These are phyloP conservation scores for Porites evermanni DNA, from an alignment of 92 coral and sea anemone genomes.

Conservation along the genomic window DNA sequence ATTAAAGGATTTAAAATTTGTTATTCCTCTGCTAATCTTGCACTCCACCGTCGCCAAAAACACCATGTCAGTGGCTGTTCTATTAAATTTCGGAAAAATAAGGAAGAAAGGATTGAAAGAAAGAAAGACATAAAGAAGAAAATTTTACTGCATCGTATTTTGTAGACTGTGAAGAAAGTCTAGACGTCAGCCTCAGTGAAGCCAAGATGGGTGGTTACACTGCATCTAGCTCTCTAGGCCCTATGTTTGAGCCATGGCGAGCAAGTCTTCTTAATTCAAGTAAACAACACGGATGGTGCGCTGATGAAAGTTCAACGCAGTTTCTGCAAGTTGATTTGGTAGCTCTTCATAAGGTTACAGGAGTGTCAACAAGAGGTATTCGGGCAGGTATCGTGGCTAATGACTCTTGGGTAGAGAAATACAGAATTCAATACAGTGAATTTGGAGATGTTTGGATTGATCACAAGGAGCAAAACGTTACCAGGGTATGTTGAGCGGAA, in stretches of 20 bases:
- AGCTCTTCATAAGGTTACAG: slow-evolving; percentile 28
- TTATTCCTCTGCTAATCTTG: too few species aligned
- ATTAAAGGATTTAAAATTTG: too few species aligned
- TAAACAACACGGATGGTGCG: slow-evolving; percentile 71
- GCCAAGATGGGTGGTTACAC: slow-evolving; percentile 29
- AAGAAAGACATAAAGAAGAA: too few species aligned
- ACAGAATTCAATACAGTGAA: slow-evolving; percentile 20
- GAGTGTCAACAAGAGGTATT: slow-evolving; percentile 30
- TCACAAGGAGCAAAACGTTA: slow-evolving; percentile 10
- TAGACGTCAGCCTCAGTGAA: slow-evolving; percentile 16
- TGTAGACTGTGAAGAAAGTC: slow-evolving; percentile 1
- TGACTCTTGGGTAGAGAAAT: slow-evolving; percentile 24
- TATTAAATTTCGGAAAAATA: too few species aligned
- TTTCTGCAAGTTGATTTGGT: slow-evolving; percentile 46
- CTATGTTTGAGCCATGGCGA: slow-evolving; percentile 72
- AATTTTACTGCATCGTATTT: neutral
- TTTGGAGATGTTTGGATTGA: slow-evolving; percentile 15
- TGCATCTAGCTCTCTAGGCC: slow-evolving; percentile 58
- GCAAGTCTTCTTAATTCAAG: slow-evolving; percentile 65
- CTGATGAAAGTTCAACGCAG: slow-evolving; percentile 44
- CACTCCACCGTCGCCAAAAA: too few species aligned
- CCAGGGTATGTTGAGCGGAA: neutral
- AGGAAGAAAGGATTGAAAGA: too few species aligned
- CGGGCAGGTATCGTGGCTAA: neutral
- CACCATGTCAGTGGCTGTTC: too few species aligned